Evolutionary conservation across 2,888 invertebrate species (phyloP), one percentile per base, ranked within the genome.

Genomic region (Cecidostiba fungosa): DNA sequence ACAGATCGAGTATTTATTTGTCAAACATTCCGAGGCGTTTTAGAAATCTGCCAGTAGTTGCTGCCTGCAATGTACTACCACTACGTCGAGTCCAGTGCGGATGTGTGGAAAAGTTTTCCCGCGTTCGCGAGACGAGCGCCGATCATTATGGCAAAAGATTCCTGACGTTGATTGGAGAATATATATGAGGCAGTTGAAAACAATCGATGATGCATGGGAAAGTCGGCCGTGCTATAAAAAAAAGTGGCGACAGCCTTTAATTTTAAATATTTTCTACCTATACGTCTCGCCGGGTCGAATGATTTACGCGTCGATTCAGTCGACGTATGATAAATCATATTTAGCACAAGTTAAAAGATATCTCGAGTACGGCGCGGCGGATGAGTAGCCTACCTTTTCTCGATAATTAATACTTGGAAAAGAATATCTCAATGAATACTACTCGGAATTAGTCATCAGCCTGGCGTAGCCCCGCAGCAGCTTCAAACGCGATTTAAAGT

Each of bases 1-100:
- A 83, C 82, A 80, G 85, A 86, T 82, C 84, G 82, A 80, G 87
- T 85, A 82, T 87, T 85, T 87, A 85, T 87, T 80, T 79, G 85
- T 77, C 80, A 81, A 82, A 77, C 87, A 85, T 82, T 85, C 82
- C 87, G 59, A 66, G 72, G 82, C 83, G 83, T 82, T 85, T 83
- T 82, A 85, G 85, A 87, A 87, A 87, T 77, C 84, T 26, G 39
- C 72, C 47, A 39, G 32, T 26, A 76, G 43, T 59, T n/a, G 83
- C n/a, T 73, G 16, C 16, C 1, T 4, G 50, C 32, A n/a, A n/a
- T n/a, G n/a, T n/a, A n/a, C n/a, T n/a, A n/a, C n/a, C n/a, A n/a
- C n/a, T n/a, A 12, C 62, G 10, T n/a, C n/a, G 79, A 50, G 23
- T 66, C 81, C 62, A 72, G 54, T 36, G 59, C 59, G 70, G n/a